Evolutionary conservation across 2,113 vertebrate species (phyloP).

Genomic region (Lagopus leucura): DNA sequence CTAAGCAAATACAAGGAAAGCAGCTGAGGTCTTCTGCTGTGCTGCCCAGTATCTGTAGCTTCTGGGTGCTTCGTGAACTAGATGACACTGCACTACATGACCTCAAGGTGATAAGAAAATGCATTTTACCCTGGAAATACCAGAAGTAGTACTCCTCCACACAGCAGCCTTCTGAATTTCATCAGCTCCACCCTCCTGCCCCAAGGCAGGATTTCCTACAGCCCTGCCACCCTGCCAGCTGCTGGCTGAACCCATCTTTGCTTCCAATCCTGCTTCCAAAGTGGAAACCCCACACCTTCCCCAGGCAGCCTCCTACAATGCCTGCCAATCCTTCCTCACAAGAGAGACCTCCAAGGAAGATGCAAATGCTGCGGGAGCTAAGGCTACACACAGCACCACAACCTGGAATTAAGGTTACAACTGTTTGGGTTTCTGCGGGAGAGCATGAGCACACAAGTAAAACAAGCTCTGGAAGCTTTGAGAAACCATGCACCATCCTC

Average conservation of each 20-base stretch:
- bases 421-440: background rate
- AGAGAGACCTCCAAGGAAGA: conserved; percentile 10
- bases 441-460: conserved; percentile 14
- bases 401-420: background rate
- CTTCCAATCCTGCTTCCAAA: accelerated
- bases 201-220: background rate
- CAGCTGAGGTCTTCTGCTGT: background rate
- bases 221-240: background rate
- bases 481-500: accelerated
- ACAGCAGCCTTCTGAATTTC: background rate
- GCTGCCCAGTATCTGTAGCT: background rate
- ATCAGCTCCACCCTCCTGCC: background rate
- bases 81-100: background rate
- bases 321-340: accelerated
- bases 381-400: accelerated
- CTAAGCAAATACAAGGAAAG: accelerated
- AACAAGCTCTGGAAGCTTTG: background rate
- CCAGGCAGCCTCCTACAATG: background rate
- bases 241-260: background rate
- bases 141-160: background rate
- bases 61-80: background rate
- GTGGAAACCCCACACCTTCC: background rate
- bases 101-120: background rate
- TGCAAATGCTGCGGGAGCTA: background rate
- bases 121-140: background rate